Conservation (phyloP, 2,797 vertebrate species). For the Gymnothorax javanicus region DNA sequence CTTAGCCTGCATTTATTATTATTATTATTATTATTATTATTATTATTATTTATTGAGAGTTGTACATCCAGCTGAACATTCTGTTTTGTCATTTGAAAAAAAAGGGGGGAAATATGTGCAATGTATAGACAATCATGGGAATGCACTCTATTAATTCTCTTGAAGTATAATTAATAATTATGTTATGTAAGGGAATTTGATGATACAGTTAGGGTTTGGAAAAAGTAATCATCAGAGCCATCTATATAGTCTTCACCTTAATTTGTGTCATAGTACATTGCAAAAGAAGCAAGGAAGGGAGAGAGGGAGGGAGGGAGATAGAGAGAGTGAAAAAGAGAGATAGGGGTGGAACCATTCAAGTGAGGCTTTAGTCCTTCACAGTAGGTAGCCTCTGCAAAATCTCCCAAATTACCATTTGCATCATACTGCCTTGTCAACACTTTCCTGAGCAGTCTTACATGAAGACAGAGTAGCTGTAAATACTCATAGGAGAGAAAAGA, state of each 20-base stretch:
- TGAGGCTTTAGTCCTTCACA: conserved; percentile 80
- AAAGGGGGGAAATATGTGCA: not conserved
- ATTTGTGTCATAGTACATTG: no score
- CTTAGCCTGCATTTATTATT: not conserved
- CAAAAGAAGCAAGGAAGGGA: no score
- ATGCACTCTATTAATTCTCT: not conserved
- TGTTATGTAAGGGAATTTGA: no score
- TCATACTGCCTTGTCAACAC: conserved; percentile 69
- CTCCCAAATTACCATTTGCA: conserved; percentile 78
- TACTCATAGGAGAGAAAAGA: conserved; percentile 70
- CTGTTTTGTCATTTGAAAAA: not conserved
- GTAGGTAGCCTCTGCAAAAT: conserved; percentile 69
- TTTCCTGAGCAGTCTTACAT: conserved; percentile 67
- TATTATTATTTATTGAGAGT: not conserved
- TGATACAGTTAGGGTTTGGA: no score
- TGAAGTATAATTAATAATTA: not conserved
- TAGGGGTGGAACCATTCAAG: conserved; percentile 74
- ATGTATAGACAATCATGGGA: not conserved
- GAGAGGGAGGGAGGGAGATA: no score
- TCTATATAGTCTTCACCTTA: no score
- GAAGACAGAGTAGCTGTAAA: conserved; percentile 69
- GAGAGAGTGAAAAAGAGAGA: conserved; percentile 42
- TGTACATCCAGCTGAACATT: not conserved
- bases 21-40: not conserved
- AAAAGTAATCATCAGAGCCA: no score